Conservation (phyloP, 2,888 invertebrate genomes). For the Calliphora vomitoria region DNA sequence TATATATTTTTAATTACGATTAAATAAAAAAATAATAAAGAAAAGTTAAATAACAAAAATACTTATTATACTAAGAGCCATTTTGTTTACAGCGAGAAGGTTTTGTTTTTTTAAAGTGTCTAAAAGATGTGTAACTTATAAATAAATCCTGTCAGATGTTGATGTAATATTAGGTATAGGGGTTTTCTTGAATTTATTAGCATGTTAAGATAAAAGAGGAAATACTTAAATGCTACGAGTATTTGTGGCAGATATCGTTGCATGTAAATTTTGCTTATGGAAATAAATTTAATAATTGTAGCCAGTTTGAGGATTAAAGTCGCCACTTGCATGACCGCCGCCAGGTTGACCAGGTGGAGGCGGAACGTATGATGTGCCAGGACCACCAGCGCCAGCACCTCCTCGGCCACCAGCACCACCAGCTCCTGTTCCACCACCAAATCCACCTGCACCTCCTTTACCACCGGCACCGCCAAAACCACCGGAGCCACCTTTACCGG, state of each 20-base stretch:
- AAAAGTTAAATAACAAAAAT: slow-evolving; percentile 46
- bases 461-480: slow-evolving; percentile 68
- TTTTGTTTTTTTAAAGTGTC: background rate
- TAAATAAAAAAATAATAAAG: slow-evolving; percentile 20
- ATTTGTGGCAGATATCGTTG: slow-evolving; percentile 78
- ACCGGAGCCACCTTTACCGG: slow-evolving; percentile 73
- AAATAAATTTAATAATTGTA: slow-evolving; percentile 84
- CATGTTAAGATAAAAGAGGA: slow-evolving; percentile 87
- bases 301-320: slow-evolving; percentile 84
- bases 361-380: slow-evolving; percentile 77
- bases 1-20: slow-evolving; percentile 10
- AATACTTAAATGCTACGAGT: slow-evolving; percentile 76
- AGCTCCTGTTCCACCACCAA: slow-evolving; percentile 69
- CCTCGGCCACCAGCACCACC: slow-evolving; percentile 72
- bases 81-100: slow-evolving; percentile 6
- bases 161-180: background rate
- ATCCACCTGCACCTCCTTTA: slow-evolving; percentile 75
- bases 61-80: slow-evolving; percentile 59
- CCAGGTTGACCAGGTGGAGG: slow-evolving; percentile 75
- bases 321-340: slow-evolving; percentile 83
- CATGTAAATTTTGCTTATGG: slow-evolving; percentile 64
- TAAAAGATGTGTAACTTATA: background rate
- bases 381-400: slow-evolving; percentile 69
- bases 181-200: slow-evolving; percentile 24
- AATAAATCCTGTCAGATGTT: slow-evolving; percentile 31